Evolutionary conservation across 1,140 invertebrate species (phyloP).

Genomic region (Hestina assimilis): DNA sequence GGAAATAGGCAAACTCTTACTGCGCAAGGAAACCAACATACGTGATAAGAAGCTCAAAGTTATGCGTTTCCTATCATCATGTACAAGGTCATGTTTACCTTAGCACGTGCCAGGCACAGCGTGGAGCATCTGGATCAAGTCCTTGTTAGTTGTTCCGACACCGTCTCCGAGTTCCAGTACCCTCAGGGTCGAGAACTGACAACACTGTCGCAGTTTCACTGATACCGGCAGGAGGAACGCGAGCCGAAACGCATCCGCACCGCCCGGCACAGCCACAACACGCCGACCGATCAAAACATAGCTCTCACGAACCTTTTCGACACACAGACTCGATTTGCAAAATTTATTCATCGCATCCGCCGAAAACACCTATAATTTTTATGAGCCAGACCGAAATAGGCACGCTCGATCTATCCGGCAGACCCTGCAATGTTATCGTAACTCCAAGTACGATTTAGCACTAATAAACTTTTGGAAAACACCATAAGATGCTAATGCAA

Average conservation of each 20-base stretch:
- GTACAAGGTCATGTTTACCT: slow-evolving; percentile 55
- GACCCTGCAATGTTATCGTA: slow-evolving; percentile 37
- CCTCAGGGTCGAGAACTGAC: slow-evolving; percentile 25
- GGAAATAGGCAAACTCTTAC: slow-evolving; percentile 17
- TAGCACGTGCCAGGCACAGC: slow-evolving; percentile 52
- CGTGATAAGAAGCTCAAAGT: slow-evolving; percentile 19
- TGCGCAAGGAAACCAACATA: slow-evolving; percentile 20
- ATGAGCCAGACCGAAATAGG: slow-evolving; percentile 56
- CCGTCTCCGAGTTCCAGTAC: slow-evolving; percentile 25
- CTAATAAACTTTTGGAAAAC: slow-evolving; percentile 64
- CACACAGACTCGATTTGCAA: slow-evolving; percentile 74
- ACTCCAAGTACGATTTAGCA: slow-evolving; percentile 62
- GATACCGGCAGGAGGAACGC: slow-evolving; percentile 38
- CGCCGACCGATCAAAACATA: slow-evolving; percentile 71
- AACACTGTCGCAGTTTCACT: slow-evolving; percentile 47
- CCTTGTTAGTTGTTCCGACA: slow-evolving; percentile 25
- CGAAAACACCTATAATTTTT: slow-evolving; percentile 71
- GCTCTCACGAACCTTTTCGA: slow-evolving; percentile 69
- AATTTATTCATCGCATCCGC: slow-evolving; percentile 78
- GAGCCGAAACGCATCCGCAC: slow-evolving; percentile 53
- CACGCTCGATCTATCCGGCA: slow-evolving; percentile 36
- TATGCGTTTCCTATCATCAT: slow-evolving; percentile 1
- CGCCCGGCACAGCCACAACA: slow-evolving; percentile 66
- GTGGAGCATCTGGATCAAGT: slow-evolving; percentile 40
- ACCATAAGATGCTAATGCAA: slow-evolving; percentile 59